Conservation (phyloP, 2,888 invertebrate species). For the Cephus pygmeus region DNA sequence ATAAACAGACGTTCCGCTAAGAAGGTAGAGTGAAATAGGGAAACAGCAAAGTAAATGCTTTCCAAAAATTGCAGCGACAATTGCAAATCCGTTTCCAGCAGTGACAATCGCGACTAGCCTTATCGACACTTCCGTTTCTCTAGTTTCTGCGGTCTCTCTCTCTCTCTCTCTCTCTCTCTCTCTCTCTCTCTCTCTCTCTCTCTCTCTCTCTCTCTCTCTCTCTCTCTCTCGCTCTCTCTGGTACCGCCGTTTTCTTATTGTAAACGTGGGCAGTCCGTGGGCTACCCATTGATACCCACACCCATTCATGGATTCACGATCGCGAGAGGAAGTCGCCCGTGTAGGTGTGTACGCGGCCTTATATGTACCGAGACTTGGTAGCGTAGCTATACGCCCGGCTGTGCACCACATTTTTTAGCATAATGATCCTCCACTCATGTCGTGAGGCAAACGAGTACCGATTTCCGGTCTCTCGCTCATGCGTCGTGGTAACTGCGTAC, state of each 20-base stretch:
- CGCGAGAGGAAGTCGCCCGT: slow-evolving; percentile 49
- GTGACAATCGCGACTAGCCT: not conserved
- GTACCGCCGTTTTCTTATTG: not conserved
- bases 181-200: slow-evolving; percentile 18
- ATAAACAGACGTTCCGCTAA: not conserved
- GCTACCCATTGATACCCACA: slow-evolving; percentile 55
- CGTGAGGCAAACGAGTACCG: too few relatives aligned
- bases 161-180: slow-evolving; percentile 14
- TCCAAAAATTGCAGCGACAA: not conserved
- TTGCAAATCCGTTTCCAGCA: not conserved
- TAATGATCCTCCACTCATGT: slow-evolving; percentile 1
- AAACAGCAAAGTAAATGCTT: not conserved
- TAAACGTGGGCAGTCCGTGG: slow-evolving; percentile 1
- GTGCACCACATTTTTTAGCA: slow-evolving; percentile 33
- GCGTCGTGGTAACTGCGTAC: too few relatives aligned
- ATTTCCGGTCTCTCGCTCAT: too few relatives aligned
- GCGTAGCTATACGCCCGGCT: not conserved
- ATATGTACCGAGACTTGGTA: slow-evolving; percentile 45
- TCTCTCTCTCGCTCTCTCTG: slow-evolving; percentile 17
- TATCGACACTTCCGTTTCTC: not conserved
- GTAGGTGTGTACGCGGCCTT: slow-evolving; percentile 50
- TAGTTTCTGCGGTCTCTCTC: slow-evolving; percentile 12
- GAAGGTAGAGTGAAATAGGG: too few relatives aligned
- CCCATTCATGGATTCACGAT: slow-evolving; percentile 58
- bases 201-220: slow-evolving; percentile 14